A percentile compares a stretch with the other conserved stretches of the same genome.
Evolutionary conservation across 2,797 vertebrate species (phyloP).

Genomic region (Oreonectes daqikongensis): DNA sequence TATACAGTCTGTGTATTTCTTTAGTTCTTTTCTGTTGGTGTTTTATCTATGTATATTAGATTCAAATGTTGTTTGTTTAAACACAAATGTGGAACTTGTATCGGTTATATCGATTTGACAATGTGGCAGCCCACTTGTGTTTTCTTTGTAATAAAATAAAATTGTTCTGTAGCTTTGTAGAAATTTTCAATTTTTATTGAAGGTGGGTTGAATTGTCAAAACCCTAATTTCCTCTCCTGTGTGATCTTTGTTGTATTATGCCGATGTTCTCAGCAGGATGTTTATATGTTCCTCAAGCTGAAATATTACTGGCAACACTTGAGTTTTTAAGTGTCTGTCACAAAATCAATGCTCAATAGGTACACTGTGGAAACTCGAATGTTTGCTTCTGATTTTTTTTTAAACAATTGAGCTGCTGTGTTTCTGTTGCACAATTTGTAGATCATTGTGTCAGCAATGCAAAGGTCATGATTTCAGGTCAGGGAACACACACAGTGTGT

Average conservation of each 20-base stretch:
- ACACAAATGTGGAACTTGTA: background rate
- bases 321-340: no score
- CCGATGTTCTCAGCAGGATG: constrained; percentile 79
- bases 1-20: background rate
- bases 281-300: constrained; percentile 77
- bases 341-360: no score
- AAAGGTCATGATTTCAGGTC: no score
- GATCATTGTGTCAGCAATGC: background rate
- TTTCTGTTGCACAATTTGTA: background rate
- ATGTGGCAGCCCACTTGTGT: background rate
- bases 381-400: no score
- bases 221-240: constrained; percentile 68
- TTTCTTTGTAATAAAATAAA: background rate
- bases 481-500: no score
- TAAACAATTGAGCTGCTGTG: no score
- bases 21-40: no score
- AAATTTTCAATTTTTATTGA: background rate
- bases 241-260: constrained; percentile 78
- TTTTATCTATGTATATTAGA: background rate
- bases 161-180: background rate
- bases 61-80: background rate
- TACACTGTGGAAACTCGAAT: no score
- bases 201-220: constrained; percentile 2
- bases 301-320: constrained; percentile 80
- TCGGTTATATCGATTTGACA: background rate